Base-by-base conservation (phyloP, 2,888 invertebrate genomes). In the Chironomus riparius region DNA sequence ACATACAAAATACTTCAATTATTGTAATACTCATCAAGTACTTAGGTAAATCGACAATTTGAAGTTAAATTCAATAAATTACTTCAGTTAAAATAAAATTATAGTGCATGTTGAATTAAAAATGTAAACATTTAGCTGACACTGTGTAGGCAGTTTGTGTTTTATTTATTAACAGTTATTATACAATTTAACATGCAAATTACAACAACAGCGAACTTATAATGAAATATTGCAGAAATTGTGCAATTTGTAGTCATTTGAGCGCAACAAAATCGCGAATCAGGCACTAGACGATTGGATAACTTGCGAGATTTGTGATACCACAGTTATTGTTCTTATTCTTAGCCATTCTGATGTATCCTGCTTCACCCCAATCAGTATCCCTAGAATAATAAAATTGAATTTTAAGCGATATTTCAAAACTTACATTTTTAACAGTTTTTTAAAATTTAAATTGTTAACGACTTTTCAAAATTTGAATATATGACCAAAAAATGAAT, bases 321-420 rank as follows among this genome's bases (percentile, higher is more conserved):
- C 72, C 72, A 61, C 72, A 72, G 18, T 72, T 38, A 47, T 72
- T 72, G 4, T 62, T 62, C 15, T 38, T 61, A 13, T 72, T 72
- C 7, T 50, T 24, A 12, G 72, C 72, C 72, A 72, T 72, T n/a
- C 38, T 13, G 12, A 62, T 24, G 61, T 72, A 72, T 15, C 72
- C 72, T 13, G 38, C 72, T 10, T 62, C 61, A 61, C 72, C 72
- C 72, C 72, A 72, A 21, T 72, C 72, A 13, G 61, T 72, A 21
- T 72, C 72, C 65, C 68, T 38, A 68, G 4, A 38, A 65, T 24
- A 10, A 3, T 21, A 5, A 12, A 1, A 62, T 38, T 38, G 10
- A 38, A 38, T 28, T 28, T 28, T 5, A 7, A 50, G 10, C 50
- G 15, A 4, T 5, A 1, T 4, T 5, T 28, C 5, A 5, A 28